Evolutionary conservation across 1,140 invertebrate genomes (phyloP), one percentile per base, ranked within the genome.

Genomic region (Idris sp.): DNA sequence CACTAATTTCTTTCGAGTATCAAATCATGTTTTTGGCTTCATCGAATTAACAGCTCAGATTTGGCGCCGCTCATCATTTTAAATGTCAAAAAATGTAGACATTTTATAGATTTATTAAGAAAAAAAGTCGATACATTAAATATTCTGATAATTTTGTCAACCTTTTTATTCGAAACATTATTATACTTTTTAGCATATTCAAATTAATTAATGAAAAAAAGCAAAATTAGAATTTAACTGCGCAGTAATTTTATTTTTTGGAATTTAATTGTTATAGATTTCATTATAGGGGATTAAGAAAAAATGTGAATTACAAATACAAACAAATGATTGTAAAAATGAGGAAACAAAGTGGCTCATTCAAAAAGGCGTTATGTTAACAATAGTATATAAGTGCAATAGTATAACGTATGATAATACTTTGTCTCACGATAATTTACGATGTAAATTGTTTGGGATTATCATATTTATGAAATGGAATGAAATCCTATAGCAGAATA

Each of bases 381-480:
- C 36, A 64, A n/a, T n/a, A n/a, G n/a, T n/a, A n/a, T n/a, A 58
- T 58, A 30, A 25, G 31, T 7, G 30, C 31, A 43, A 25, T 15
- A 9, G 31, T n/a, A n/a, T n/a, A n/a, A n/a, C 44, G 19, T 69
- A 69, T 65, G 59, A 18, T 59, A 64, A 75, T 68, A n/a, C 16
- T 19, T 7, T 41, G 62, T 69, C 65, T 65, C 64, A 75, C 58
- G 73, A 62, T 67, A 56, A 67, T 76, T 71, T 65, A 53, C 59
- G 64, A 67, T 67, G 73, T 67, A 71, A 65, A 71, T 76, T 65
- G 53, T 75, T 19, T 38, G 9, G 10, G 31, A 75, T 75, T 75
- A 75, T 75, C 73, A 71, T 76, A 71, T 56, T 71, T 67, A 76
- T 76, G 65, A 71, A 75, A 69, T 65, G 51, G 49, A 65, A 75